Base-by-base conservation (phyloP, 2,888 invertebrate species). In the Monoplex corrugatus region DNA sequence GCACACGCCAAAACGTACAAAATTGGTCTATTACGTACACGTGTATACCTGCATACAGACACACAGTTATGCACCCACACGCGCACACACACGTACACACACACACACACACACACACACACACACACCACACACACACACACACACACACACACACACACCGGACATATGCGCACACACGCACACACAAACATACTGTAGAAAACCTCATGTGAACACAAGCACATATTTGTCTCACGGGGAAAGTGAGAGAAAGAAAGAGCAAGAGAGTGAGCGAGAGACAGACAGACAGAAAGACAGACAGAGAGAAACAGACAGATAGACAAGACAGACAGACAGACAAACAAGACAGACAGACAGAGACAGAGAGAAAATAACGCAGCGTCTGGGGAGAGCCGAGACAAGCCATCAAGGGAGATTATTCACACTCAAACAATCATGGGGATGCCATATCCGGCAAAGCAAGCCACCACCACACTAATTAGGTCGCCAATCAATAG, bases 401-500 rank as follows among this genome's bases (percentile, higher is more conserved):
- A n/a, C 32, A 72, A 32, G 72, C 35, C 10, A 19, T 72, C 1
- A 72, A 72, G 72, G 19, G 6, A 35, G 35, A 72, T 19, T 35
- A 72, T 35, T 72, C n/a, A n/a, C n/a, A n/a, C n/a, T n/a, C n/a
- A n/a, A n/a, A n/a, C n/a, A n/a, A n/a, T n/a, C n/a, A n/a, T n/a
- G n/a, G n/a, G n/a, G n/a, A n/a, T n/a, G n/a, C n/a, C n/a, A n/a
- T n/a, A n/a, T n/a, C n/a, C n/a, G n/a, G 68, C 68, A 68, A 68
- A 8, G 28, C n/a, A n/a, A 68, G 28, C n/a, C 19, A 23, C 68
- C n/a, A 40, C 43, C 5, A 23, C 43, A 80, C 80, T 80, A 80
- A 80, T 80, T 80, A 80, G 80, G 80, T 80, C 80, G 80, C 43
- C 80, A 80, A 80, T 80, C 80, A 80, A 80, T 80, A 80, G 35